These are phyloP conservation scores for Lithophane socia DNA, from an alignment of 2,888 invertebrate species.

Conservation along the genomic window DNA sequence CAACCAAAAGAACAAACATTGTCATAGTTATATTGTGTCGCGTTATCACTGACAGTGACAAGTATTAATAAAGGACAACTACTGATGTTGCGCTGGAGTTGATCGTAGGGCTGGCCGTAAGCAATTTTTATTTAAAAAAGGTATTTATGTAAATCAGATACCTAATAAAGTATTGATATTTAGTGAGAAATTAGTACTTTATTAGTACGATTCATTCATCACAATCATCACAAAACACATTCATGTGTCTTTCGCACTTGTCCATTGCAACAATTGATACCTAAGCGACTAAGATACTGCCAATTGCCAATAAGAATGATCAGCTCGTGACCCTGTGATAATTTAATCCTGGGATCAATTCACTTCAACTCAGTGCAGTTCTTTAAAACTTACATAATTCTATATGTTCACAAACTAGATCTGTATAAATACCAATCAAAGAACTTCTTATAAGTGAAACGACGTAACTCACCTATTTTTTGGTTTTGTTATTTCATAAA, in stretches of 20 bases:
- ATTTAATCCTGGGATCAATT: background rate
- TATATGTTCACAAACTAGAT: no score
- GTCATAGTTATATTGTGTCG: conserved; percentile 80
- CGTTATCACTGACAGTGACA: conserved; percentile 88
- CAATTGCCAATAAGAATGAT: background rate
- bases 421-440: background rate
- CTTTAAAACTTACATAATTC: no score
- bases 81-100: conserved; percentile 75
- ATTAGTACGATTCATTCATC: background rate
- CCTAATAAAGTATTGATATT: background rate
- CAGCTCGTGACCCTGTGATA: background rate
- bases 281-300: no score
- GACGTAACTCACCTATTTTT: background rate
- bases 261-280: background rate
- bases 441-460: background rate
- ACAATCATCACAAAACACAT: no score
- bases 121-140: background rate
- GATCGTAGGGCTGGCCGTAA: conserved; percentile 38
- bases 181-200: background rate
- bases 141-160: background rate
- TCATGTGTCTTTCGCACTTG: background rate
- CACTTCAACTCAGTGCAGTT: background rate
- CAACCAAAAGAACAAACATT: conserved; percentile 79
- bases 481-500: background rate
- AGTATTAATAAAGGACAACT: conserved; percentile 88